Conservation (phyloP, 2,797 vertebrate genomes). For the Amblyraja radiata region DNA sequence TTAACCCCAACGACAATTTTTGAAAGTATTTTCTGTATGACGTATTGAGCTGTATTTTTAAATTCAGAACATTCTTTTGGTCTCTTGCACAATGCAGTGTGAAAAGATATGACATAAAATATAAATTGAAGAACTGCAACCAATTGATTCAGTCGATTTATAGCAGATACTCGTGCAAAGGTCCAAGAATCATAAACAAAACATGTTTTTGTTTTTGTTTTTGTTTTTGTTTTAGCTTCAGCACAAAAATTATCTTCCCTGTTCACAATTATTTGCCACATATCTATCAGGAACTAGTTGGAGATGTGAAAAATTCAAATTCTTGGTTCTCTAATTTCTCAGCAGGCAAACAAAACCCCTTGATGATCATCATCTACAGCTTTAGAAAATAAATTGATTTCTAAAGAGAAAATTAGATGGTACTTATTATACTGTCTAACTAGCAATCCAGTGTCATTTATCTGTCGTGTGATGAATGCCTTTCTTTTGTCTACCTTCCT, state of each 20-base stretch:
- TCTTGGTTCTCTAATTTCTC: slow-evolving; percentile 60
- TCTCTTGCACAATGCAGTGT: neutral
- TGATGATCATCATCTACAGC: slow-evolving; percentile 55
- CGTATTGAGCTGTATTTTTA: neutral
- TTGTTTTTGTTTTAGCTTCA: neutral
- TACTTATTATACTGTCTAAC: slow-evolving; percentile 66
- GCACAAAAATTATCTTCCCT: slow-evolving; percentile 44
- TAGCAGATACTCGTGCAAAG: neutral
- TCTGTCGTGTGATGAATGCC: slow-evolving; percentile 61
- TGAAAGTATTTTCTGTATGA: neutral
- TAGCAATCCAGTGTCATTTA: slow-evolving; percentile 59
- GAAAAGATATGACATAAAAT: neutral
- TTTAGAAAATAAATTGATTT: slow-evolving; percentile 70
- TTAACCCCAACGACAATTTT: neutral
- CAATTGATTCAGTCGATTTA: neutral
- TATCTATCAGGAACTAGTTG: slow-evolving; percentile 48
- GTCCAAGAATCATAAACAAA: slow-evolving; percentile 14
- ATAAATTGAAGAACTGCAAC: neutral
- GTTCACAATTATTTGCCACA: slow-evolving; percentile 49
- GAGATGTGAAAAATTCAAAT: slow-evolving; percentile 54
- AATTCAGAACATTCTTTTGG: neutral
- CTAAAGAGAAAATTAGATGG: slow-evolving; percentile 68
- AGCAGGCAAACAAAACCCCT: slow-evolving; percentile 56
- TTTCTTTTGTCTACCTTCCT: slow-evolving; percentile 52
- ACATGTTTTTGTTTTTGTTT: neutral